Conservation (phyloP, 2,113 vertebrate genomes). For the Syrmaticus mikado region DNA sequence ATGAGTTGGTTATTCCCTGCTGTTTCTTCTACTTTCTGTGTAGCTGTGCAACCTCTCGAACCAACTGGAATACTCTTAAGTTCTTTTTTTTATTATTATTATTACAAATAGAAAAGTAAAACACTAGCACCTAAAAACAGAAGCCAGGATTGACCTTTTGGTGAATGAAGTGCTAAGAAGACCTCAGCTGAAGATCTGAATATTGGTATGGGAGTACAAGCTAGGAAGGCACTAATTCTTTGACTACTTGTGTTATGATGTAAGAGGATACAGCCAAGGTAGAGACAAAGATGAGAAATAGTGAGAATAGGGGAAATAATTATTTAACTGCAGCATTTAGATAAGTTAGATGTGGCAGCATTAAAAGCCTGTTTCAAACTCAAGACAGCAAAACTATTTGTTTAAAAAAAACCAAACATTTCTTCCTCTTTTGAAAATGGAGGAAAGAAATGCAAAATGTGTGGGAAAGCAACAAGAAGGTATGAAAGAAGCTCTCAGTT, state of each 20-base stretch:
- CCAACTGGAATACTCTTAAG: neutral
- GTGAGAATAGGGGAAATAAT: neutral
- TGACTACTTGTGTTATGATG: neutral
- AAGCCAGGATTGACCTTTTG: conserved; percentile 52
- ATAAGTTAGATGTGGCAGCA: neutral
- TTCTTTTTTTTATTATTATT: neutral
- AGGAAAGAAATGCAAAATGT: neutral
- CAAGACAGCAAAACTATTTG: neutral
- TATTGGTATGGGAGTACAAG: neutral
- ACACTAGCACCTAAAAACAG: neutral
- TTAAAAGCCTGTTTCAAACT: neutral
- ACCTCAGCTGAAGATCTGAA: conserved; percentile 3
- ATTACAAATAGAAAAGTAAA: neutral
- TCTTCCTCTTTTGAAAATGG: neutral
- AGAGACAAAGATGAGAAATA: neutral
- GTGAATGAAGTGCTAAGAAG: conserved; percentile 12
- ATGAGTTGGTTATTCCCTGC: conserved; percentile 34
- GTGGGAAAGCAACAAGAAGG: neutral
- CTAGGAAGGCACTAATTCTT: conserved; percentile 14
- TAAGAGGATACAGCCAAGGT: neutral
- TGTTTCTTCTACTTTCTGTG: conserved; percentile 22
- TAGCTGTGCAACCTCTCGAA: conserved; percentile 35
- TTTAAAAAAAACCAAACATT: neutral
- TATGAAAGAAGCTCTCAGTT: neutral
- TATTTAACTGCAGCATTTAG: neutral